These are phyloP conservation scores for Seriola aureovittata DNA, from an alignment of 2,113 vertebrate species.

Conservation along the genomic window DNA sequence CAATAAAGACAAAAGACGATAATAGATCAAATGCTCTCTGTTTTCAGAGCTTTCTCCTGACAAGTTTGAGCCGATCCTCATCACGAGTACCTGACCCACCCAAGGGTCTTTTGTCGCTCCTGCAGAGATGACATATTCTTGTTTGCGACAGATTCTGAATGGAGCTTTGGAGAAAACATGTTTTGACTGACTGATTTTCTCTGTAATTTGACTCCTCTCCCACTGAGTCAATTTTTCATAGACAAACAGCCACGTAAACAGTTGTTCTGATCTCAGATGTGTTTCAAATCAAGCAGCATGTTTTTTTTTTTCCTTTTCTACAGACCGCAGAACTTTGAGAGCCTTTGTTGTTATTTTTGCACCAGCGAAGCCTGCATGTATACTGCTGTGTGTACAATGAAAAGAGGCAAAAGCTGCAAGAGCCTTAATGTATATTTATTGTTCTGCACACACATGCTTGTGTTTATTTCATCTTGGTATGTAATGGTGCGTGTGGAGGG, in stretches of 20 bases:
- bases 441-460: constrained; percentile 52
- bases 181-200: constrained; percentile 52
- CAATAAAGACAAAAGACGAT: constrained; percentile 72
- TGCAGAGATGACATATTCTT: constrained; percentile 38
- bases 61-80: constrained; percentile 47
- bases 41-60: constrained; percentile 48
- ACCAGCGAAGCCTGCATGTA: constrained; percentile 12
- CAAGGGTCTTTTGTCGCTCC: constrained; percentile 38
- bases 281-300: constrained; percentile 53
- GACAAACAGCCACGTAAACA: constrained; percentile 51
- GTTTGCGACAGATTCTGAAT: constrained; percentile 46
- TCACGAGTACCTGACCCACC: constrained; percentile 57
- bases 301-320: not conserved
- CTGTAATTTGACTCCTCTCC: constrained; percentile 52
- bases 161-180: constrained; percentile 51
- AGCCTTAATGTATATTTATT: constrained; percentile 56
- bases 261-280: constrained; percentile 59
- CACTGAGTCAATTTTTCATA: constrained; percentile 36
- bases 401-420: constrained; percentile 26
- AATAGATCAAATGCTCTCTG: constrained; percentile 55
- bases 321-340: constrained; percentile 53
- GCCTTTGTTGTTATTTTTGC: constrained; percentile 69
- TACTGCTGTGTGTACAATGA: constrained; percentile 17
- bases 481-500: constrained; percentile 32
- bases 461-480: constrained; percentile 58